These are phyloP conservation scores for Scatophagus argus DNA, from an alignment of 2,113 vertebrate species.

Conservation along the genomic window DNA sequence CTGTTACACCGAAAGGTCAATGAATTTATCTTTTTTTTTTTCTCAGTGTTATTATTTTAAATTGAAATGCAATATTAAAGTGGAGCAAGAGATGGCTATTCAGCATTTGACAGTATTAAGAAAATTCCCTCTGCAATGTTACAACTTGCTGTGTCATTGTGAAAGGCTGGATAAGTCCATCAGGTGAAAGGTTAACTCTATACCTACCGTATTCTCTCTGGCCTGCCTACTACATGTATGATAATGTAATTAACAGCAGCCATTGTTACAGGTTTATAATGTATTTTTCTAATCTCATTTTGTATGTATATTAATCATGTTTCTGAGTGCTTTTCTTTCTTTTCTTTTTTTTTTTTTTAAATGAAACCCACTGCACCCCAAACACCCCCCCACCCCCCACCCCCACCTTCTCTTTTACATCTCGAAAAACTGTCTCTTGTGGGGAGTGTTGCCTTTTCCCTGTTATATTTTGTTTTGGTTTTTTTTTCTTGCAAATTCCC, in stretches of 20 bases:
- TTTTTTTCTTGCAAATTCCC: constrained; percentile 84
- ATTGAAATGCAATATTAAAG: constrained; percentile 89
- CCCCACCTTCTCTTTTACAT: constrained; percentile 70
- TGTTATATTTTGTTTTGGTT: constrained; percentile 81
- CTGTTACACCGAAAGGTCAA: constrained; percentile 86
- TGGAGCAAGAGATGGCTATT: constrained; percentile 79
- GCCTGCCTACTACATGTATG: constrained; percentile 89
- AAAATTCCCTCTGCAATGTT: constrained; percentile 85
- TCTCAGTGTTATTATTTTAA: constrained; percentile 85
- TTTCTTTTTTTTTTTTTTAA: constrained; percentile 73
- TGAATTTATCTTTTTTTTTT: constrained; percentile 63
- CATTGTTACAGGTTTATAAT: constrained; percentile 92
- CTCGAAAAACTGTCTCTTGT: constrained; percentile 81
- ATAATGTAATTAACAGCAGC: constrained; percentile 91
- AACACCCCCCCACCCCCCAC: constrained; percentile 47
- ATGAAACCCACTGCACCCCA: constrained; percentile 77
- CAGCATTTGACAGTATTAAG: constrained; percentile 87
- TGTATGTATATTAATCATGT: constrained; percentile 90
- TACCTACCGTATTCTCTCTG: constrained; percentile 82
- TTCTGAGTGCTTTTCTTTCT: constrained; percentile 79
- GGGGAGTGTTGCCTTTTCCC: constrained; percentile 86
- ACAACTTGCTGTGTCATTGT: constrained; percentile 83
- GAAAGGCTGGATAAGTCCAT: constrained; percentile 83
- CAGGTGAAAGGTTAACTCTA: constrained; percentile 83
- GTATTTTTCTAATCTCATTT: constrained; percentile 93